These are phyloP conservation scores for Elachura formosa DNA, from an alignment of 2,113 vertebrate genomes.

Conservation along the genomic window DNA sequence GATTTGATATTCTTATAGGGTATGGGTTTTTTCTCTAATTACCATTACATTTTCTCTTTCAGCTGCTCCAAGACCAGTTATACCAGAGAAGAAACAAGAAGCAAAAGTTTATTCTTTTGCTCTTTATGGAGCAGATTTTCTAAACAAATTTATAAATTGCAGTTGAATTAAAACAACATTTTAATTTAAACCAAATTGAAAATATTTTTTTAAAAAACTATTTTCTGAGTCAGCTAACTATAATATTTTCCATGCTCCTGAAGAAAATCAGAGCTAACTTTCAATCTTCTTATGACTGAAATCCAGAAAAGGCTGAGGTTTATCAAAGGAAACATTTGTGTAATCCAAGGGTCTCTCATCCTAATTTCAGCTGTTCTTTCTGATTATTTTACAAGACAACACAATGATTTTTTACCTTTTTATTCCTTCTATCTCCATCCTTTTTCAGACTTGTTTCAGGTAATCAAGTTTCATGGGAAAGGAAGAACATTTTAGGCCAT, in stretches of 20 bases:
- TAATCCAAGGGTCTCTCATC: not conserved
- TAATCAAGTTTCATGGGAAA: not conserved
- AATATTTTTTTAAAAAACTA: not conserved
- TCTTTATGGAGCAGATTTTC: not conserved
- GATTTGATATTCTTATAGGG: not conserved
- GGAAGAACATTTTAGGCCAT: not conserved
- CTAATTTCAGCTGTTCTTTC: not conserved
- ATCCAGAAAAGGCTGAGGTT: not conserved
- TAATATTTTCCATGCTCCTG: not conserved
- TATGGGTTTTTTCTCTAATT: not conserved
- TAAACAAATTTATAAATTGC: not conserved
- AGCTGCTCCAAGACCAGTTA: not conserved
- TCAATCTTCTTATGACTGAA: not conserved
- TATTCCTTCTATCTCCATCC: accelerated
- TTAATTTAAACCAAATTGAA: not conserved
- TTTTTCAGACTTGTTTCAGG: not conserved
- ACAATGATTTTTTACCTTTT: not conserved
- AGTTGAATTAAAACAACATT: not conserved
- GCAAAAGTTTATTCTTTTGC: not conserved
- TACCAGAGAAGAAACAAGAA: not conserved
- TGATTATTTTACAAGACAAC: not conserved
- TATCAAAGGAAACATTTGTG: not conserved
- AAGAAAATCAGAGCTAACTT: not conserved
- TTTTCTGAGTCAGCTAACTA: not conserved
- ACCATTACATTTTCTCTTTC: not conserved